Conservation (phyloP, 2,797 vertebrate species). For the Enoplosus armatus region DNA sequence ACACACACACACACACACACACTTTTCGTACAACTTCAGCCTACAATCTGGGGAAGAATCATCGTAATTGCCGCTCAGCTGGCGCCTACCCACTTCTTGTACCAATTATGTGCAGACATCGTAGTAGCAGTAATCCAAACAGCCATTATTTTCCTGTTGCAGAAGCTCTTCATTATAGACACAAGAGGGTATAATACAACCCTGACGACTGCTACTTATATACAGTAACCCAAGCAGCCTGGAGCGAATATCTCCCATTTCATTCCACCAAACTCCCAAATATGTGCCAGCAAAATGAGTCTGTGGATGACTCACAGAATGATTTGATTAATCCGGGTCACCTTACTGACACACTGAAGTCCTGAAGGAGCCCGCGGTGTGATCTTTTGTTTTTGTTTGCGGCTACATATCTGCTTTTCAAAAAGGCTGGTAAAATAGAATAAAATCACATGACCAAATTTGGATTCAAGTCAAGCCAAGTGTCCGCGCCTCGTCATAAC, state of each 20-base stretch:
- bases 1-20: slow-evolving; percentile 78
- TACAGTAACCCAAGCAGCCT: slow-evolving; percentile 55
- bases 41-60: slow-evolving; percentile 87
- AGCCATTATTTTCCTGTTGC: slow-evolving; percentile 83
- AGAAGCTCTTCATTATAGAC: slow-evolving; percentile 84
- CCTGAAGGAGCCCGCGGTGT: neutral
- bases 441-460: neutral
- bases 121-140: slow-evolving; percentile 83
- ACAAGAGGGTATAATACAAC: slow-evolving; percentile 73
- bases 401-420: neutral
- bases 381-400: neutral
- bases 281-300: neutral
- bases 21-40: slow-evolving; percentile 81
- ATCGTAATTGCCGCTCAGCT: slow-evolving; percentile 85
- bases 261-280: slow-evolving; percentile 16
- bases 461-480: slow-evolving; percentile 25
- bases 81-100: slow-evolving; percentile 90
- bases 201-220: slow-evolving; percentile 68
- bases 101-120: slow-evolving; percentile 89
- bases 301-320: slow-evolving; percentile 13
- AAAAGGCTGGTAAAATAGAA: neutral
- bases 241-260: slow-evolving; percentile 28
- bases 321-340: slow-evolving; percentile 27
- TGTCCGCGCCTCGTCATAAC: slow-evolving; percentile 13
- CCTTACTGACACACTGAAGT: slow-evolving; percentile 21